These are phyloP conservation scores for Cosmopolites sordidus DNA, from an alignment of 2,888 invertebrate genomes.

Conservation along the genomic window DNA sequence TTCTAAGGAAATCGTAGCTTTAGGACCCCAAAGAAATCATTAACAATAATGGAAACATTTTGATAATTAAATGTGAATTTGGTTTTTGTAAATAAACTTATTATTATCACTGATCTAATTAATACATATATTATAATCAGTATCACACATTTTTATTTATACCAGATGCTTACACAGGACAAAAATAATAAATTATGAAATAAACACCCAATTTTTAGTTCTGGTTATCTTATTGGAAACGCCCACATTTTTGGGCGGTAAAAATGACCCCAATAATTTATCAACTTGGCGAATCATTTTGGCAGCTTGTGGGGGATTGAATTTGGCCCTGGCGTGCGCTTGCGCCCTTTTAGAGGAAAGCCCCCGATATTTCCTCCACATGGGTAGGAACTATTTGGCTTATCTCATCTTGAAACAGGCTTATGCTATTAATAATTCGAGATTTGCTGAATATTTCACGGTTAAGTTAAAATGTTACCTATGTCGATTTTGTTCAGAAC, in stretches of 20 bases:
- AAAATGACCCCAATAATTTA: conserved; percentile 32
- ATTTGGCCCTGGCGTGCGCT: conserved; percentile 44
- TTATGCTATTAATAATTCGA: conserved; percentile 50
- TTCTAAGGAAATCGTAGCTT: too few species aligned
- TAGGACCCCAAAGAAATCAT: too few species aligned
- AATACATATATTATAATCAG: too few species aligned
- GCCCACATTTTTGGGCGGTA: conserved; percentile 21
- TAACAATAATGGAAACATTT: too few species aligned
- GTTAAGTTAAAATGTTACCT: conserved; percentile 20
- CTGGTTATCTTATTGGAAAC: conserved; percentile 28
- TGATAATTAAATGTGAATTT: too few species aligned
- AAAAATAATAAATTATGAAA: too few species aligned
- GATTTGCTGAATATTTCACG: conserved; percentile 46
- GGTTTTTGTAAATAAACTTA: too few species aligned
- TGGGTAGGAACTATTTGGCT: conserved; percentile 42
- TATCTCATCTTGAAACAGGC: conserved; percentile 46
- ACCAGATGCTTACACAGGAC: too few species aligned
- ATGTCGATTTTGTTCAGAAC: background rate
- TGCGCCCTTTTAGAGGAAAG: conserved; percentile 47
- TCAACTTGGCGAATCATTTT: conserved; percentile 49
- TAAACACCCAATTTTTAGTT: conserved; percentile 24
- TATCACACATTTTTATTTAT: too few species aligned
- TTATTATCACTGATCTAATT: too few species aligned
- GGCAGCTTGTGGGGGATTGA: conserved; percentile 44
- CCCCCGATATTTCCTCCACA: conserved; percentile 46